Conservation (phyloP, 2,113 vertebrate genomes). For the Bos javanicus region DNA sequence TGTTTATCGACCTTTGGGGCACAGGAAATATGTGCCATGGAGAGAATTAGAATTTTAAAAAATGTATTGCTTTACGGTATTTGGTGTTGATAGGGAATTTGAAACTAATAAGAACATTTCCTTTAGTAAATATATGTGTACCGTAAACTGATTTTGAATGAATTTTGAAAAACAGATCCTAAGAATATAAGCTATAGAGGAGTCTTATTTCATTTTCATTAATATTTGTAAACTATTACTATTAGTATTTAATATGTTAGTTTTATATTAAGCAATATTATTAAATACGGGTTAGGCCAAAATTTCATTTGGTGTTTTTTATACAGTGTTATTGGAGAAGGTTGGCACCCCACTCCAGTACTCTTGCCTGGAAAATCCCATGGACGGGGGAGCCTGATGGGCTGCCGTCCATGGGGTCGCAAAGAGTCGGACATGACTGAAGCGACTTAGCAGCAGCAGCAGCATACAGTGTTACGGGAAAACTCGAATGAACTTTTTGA, state of each 20-base stretch:
- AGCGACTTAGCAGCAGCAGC: no score
- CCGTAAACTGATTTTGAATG: constrained; percentile 8
- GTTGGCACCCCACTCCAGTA: no score
- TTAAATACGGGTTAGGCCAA: not conserved
- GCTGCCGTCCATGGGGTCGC: no score
- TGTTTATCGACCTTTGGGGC: not conserved
- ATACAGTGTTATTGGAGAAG: not conserved
- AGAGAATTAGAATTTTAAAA: not conserved
- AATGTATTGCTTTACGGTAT: constrained; percentile 3
- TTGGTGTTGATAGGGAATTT: not conserved
- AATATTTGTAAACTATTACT: not conserved
- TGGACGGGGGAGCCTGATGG: no score
- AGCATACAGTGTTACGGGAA: not conserved
- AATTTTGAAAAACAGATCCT: not conserved
- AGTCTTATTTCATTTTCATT: constrained; percentile 23
- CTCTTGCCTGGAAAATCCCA: no score
- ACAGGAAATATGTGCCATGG: not conserved
- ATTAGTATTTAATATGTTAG: not conserved
- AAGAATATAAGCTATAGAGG: not conserved
- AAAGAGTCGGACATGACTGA: no score
- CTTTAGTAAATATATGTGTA: not conserved
- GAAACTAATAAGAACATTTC: not conserved
- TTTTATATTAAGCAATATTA: not conserved
- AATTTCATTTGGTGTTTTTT: not conserved
- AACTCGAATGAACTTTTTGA: not conserved